Evolutionary conservation across 2,888 invertebrate genomes (phyloP), one percentile per base, ranked within the genome.

Genomic region (Leucozona laternaria): DNA sequence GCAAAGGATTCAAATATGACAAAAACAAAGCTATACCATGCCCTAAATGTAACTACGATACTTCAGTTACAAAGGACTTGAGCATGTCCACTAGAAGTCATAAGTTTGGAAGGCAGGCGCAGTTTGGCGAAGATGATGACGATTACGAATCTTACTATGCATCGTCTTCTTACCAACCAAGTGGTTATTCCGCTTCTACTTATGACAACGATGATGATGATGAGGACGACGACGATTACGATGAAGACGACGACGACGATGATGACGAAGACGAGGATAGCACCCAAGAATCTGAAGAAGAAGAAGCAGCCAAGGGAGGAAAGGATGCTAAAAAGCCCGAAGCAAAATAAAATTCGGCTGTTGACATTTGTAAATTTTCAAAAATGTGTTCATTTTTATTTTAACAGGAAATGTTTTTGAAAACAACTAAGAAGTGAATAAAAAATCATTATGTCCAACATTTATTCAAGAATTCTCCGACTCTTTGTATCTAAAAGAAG

Each of bases 1-100:
- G 98, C 85, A 97, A 97, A 93, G 97, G 97, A 2, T 96, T 97
- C 90, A 97, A 97, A 91, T 97, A 97, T 91, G 96, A 96, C 17
- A 96, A 96, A 90, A 96, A 96, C 89, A 96, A 96, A 90, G 93
- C 95, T 7, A 95, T 97, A 90, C 98, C 98, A 15, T 99, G 98
- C 91, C 98, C 99, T 34, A 98, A 98, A 93, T 99, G 98, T 94
- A 95, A 96, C 88, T 98, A 96, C 93, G 96, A 97, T 80, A 98
- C 98, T n/a, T 96, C 96, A 13, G 96, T 97, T 91, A 98, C 98
- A 2, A 97, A 97, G 91, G 98, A 98, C 92, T 95, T 99, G 91
- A 97, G 97, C 94, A 98, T 99, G 97, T 98, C 98, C 48, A 97
- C 98, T 96, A 93, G 97, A 72, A 96, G 95, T 88, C 97, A 98